Conservation (phyloP, 2,797 vertebrate species). For the Poecilia picta region DNA sequence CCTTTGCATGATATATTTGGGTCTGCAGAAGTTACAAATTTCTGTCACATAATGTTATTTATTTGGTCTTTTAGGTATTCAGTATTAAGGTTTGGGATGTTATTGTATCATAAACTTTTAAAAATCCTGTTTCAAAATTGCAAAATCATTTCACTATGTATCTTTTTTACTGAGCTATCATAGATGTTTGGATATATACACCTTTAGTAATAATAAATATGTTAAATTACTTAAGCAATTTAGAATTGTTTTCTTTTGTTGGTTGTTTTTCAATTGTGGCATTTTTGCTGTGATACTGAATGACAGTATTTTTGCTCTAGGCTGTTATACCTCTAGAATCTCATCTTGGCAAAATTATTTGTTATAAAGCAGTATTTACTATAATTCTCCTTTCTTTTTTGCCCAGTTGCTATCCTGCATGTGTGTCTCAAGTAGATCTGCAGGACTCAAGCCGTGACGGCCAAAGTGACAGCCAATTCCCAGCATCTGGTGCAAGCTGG, state of each 20-base stretch:
- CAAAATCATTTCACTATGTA: not conserved
- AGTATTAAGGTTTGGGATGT: not conserved
- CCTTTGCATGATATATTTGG: not conserved
- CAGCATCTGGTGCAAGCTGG: slow-evolving; percentile 82
- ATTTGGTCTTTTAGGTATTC: not conserved
- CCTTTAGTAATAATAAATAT: not conserved
- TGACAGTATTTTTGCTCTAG: slow-evolving; percentile 6
- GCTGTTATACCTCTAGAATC: not conserved
- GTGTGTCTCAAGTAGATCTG: slow-evolving; percentile 72
- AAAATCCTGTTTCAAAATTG: not conserved
- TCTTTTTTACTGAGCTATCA: not conserved
- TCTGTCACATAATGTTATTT: not conserved
- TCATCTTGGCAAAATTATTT: slow-evolving; percentile 5
- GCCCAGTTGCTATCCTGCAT: slow-evolving; percentile 70
- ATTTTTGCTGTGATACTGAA: not conserved
- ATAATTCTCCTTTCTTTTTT: slow-evolving; percentile 42
- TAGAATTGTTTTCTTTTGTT: not conserved
- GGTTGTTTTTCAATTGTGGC: not conserved
- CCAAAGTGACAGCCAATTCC: slow-evolving; percentile 78
- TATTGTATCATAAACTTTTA: not conserved
- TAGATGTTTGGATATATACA: not conserved
- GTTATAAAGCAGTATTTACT: slow-evolving; percentile 23
- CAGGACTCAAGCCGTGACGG: slow-evolving; percentile 62
- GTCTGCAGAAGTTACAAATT: not conserved
- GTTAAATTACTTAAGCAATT: not conserved